These are phyloP conservation scores for Pteropus alecto DNA, from an alignment of 2,113 vertebrate species.

Conservation along the genomic window DNA sequence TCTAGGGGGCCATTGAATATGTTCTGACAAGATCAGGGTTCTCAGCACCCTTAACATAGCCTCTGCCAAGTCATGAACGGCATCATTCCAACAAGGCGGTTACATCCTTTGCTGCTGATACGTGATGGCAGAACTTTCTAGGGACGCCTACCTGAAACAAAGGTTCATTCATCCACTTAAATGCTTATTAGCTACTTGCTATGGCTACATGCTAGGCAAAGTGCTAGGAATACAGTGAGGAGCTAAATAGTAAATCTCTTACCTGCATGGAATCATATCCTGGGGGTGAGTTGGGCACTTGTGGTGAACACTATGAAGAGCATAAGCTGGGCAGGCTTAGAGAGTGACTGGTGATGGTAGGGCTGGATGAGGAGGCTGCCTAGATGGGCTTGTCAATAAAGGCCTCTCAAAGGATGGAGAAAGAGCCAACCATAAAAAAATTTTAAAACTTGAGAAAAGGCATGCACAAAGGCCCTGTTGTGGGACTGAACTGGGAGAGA, in stretches of 20 bases:
- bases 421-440: neutral
- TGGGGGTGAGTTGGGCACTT: neutral
- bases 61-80: neutral
- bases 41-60: neutral
- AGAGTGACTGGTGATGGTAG: neutral
- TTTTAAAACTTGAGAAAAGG: neutral
- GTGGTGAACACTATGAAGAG: neutral
- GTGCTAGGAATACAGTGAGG: neutral
- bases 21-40: neutral
- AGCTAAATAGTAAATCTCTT: neutral
- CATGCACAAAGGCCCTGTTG: neutral
- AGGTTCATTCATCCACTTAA: neutral
- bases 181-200: neutral
- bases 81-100: neutral
- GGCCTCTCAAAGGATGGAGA: neutral
- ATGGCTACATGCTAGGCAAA: neutral
- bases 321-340: neutral
- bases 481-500: neutral
- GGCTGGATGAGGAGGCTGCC: neutral
- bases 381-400: neutral
- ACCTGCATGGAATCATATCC: neutral
- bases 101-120: neutral
- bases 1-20: neutral
- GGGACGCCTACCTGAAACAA: neutral
- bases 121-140: neutral